Percentiles rank a stretch among this genome's conserved stretches.
Evolutionary conservation across 2,797 vertebrate genomes (phyloP).

Genomic region (Neostethus bicornis): DNA sequence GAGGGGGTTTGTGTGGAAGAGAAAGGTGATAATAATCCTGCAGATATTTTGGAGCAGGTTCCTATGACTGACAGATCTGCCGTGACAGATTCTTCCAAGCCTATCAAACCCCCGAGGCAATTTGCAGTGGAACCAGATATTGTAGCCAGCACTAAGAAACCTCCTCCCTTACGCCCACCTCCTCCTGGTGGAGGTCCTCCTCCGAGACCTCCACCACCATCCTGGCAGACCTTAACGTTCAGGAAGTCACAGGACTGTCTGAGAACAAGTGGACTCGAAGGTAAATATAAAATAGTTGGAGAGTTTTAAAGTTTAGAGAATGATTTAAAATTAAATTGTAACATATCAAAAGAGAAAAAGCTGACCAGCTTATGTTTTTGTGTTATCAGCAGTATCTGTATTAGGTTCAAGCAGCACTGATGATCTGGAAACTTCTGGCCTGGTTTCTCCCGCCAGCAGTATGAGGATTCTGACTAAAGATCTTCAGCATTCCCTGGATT

Average conservation of each 20-base stretch:
- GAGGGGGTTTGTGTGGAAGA: constrained; percentile 37
- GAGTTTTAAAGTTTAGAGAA: background rate
- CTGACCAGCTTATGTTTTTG: background rate
- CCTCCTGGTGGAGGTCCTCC: constrained; percentile 89
- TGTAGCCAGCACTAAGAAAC: constrained; percentile 97
- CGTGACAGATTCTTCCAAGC: constrained; percentile 79
- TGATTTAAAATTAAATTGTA: background rate
- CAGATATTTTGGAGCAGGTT: constrained; percentile 80
- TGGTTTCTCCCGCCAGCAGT: constrained; percentile 85
- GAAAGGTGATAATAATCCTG: constrained; percentile 64
- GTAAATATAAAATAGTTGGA: constrained; percentile 62
- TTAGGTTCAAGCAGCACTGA: constrained; percentile 62
- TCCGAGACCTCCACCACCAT: constrained; percentile 91
- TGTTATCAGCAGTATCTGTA: constrained; percentile 75
- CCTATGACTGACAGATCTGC: constrained; percentile 71
- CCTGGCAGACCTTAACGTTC: constrained; percentile 85
- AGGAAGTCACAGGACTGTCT: constrained; percentile 90
- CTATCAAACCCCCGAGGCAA: constrained; percentile 90
- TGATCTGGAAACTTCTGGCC: constrained; percentile 80
- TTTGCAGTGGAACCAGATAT: constrained; percentile 93
- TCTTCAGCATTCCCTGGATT: constrained; percentile 94
- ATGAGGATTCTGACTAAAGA: constrained; percentile 88
- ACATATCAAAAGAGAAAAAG: background rate
- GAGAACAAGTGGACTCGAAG: constrained; percentile 86
- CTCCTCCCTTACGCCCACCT: constrained; percentile 89